These are phyloP conservation scores for Drosophila helvetica DNA, from an alignment of 2,888 invertebrate genomes.

Conservation along the genomic window DNA sequence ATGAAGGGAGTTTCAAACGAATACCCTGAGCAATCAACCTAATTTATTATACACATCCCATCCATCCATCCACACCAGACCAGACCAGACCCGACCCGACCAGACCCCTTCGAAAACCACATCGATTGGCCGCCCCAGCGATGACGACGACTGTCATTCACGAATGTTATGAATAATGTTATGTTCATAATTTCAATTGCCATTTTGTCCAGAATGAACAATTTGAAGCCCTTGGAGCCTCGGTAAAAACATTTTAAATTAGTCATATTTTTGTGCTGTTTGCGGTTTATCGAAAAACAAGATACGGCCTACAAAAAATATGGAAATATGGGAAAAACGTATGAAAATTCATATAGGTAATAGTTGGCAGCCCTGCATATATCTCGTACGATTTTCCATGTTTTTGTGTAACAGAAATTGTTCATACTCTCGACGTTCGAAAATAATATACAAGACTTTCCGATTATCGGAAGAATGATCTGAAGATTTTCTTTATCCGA, in stretches of 20 bases:
- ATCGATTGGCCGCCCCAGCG: slow-evolving; percentile 6
- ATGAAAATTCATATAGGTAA: too few species aligned
- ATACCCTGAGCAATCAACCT: slow-evolving; percentile 74
- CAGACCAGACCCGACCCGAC: background rate
- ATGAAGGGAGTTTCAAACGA: slow-evolving; percentile 23
- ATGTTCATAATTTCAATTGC: slow-evolving; percentile 66
- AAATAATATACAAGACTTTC: too few species aligned
- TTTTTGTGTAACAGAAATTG: too few species aligned
- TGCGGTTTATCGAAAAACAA: slow-evolving; percentile 15
- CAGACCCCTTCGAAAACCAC: slow-evolving; percentile 13
- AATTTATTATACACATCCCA: slow-evolving; percentile 63
- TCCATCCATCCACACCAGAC: background rate
- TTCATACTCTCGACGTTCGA: too few species aligned
- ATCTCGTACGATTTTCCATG: too few species aligned
- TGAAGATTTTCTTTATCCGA: too few species aligned
- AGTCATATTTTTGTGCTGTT: slow-evolving; percentile 26
- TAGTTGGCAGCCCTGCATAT: rapidly evolving
- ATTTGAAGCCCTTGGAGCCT: slow-evolving; percentile 34
- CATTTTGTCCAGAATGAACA: slow-evolving; percentile 18
- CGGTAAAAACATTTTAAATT: slow-evolving; percentile 18
- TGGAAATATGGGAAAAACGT: too few species aligned
- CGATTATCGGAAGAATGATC: too few species aligned
- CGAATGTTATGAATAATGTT: slow-evolving; percentile 5
- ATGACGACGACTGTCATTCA: slow-evolving; percentile 42
- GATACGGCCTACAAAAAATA: background rate